A percentile compares a stretch with the other conserved stretches of the same genome.
These are phyloP conservation scores for Caenorhabditis virilis DNA, from an alignment of 2,888 invertebrate species.

Conservation along the genomic window DNA sequence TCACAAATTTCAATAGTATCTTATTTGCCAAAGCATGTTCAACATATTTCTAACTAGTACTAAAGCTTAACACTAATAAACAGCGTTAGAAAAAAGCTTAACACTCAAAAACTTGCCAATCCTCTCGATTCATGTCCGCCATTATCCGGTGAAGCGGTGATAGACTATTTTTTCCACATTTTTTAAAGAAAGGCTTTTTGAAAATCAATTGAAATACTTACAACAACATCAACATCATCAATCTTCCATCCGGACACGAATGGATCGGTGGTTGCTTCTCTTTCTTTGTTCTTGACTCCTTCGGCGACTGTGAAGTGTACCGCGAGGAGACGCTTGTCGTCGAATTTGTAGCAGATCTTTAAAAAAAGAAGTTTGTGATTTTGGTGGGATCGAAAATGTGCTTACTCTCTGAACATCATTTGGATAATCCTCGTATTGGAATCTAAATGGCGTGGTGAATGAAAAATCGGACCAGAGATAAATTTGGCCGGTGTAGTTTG, in stretches of 20 bases:
- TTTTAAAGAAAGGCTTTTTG: not conserved
- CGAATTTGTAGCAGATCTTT: conserved; percentile 67
- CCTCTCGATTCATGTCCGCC: conserved; percentile 26
- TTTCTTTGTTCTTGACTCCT: conserved; percentile 55
- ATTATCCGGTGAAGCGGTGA: conserved; percentile 28
- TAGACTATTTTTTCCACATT: conserved; percentile 28
- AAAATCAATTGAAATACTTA: conserved; percentile 26
- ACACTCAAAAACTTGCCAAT: conserved; percentile 26
- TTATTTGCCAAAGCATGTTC: too few species aligned
- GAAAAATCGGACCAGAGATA: conserved; percentile 65
- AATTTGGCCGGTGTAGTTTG: conserved; percentile 68
- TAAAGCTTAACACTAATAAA: conserved; percentile 2
- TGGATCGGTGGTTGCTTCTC: conserved; percentile 61
- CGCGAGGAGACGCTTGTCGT: conserved; percentile 67
- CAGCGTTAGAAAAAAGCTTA: conserved; percentile 1
- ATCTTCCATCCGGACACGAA: conserved; percentile 68
- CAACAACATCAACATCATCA: conserved; percentile 60
- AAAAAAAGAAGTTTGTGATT: not conserved
- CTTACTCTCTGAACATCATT: conserved; percentile 61
- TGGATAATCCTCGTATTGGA: conserved; percentile 67
- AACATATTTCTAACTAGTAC: too few species aligned
- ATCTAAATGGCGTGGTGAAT: conserved; percentile 64
- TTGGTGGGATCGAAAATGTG: not conserved
- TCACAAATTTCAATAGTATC: not conserved
- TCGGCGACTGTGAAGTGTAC: conserved; percentile 65